Base-by-base conservation (phyloP, 2,113 vertebrate species). In the Potamarius usumacintae region DNA sequence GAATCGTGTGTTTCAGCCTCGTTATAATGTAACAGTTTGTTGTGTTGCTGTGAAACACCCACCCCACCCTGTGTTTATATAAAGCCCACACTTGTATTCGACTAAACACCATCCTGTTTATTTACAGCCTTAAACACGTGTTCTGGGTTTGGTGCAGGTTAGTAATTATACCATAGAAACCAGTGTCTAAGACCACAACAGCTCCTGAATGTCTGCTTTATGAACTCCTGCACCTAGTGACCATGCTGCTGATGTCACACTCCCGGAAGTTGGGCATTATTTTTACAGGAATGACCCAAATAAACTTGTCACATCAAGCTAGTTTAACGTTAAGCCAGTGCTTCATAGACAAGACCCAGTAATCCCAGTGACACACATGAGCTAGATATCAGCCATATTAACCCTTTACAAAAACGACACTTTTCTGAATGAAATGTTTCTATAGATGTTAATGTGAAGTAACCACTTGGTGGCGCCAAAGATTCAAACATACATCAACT, bases 181-280 rank as follows among this genome's bases (percentile, higher is more conserved):
- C 53, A 17, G 11, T 27, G 10, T 1, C 34, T 58, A 9, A 17
- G 78, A 57, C 15, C 17, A 34, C 7, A 58, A 5, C 7, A 80
- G 14, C 8, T 27, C 2, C 77, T 18, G 77, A 30, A 79, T 14
- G 27, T 10, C 34, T 20, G 18, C 20, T 58, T 78, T 55, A 5
- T 30, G n/a, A 20, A 10, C 2, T 1, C 20, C n/a, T 67, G 62
- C 48, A 27, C 42, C 5, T n/a, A 60, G 34, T 1, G 42, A 58
- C 55, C 84, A 62, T 48, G 71, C 84, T 17, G 30, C 3, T 57
- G 83, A 53, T 50, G 71, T 62, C 30, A 62, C 30, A 76, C 55
- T 77, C 71, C 69, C 84, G 84, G 84, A 85, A 77, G 84, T 85
- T 10, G 8, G 34, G 12, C 34, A 18, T 62, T 74, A 74, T 85